These are phyloP conservation scores for Marasmarcha lunaedactyla DNA, from an alignment of 2,888 invertebrate species.

Conservation along the genomic window DNA sequence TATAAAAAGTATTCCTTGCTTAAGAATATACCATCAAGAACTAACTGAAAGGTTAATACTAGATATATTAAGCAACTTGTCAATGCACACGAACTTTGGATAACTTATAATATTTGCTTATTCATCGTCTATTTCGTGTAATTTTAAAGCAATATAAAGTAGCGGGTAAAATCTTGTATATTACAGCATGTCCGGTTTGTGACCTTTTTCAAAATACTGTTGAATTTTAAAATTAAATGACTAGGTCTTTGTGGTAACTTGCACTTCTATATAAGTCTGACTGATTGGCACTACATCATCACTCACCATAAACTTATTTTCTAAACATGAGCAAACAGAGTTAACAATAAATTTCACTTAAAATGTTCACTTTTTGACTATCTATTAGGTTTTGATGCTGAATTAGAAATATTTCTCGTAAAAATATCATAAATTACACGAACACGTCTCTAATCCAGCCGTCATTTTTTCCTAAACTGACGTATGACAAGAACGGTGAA, in stretches of 20 bases:
- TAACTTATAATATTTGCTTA: not conserved
- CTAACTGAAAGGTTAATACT: too few species aligned
- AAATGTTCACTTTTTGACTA: conserved; percentile 31
- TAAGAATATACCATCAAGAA: not conserved
- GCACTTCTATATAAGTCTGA: too few species aligned
- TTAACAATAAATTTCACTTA: conserved; percentile 40
- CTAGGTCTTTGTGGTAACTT: too few species aligned
- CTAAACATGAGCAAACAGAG: conserved; percentile 51
- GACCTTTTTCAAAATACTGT: too few species aligned
- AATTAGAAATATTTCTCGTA: conserved; percentile 62
- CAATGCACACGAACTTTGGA: not conserved
- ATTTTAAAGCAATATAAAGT: too few species aligned
- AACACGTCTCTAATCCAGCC: conserved; percentile 67
- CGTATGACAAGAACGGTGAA: conserved; percentile 21
- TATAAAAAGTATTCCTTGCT: conserved; percentile 6
- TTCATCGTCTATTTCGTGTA: not conserved
- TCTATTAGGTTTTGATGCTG: conserved; percentile 42
- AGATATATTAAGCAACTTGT: not conserved
- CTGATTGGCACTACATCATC: conserved; percentile 6
- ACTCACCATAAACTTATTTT: conserved; percentile 57
- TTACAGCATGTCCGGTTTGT: too few species aligned
- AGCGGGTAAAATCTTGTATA: too few species aligned
- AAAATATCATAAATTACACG: conserved; percentile 66
- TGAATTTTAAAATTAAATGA: too few species aligned
- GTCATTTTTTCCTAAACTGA: conserved; percentile 69